These are phyloP conservation scores for Corythornis madagascariensis DNA, from an alignment of 2,113 vertebrate genomes.

Conservation along the genomic window DNA sequence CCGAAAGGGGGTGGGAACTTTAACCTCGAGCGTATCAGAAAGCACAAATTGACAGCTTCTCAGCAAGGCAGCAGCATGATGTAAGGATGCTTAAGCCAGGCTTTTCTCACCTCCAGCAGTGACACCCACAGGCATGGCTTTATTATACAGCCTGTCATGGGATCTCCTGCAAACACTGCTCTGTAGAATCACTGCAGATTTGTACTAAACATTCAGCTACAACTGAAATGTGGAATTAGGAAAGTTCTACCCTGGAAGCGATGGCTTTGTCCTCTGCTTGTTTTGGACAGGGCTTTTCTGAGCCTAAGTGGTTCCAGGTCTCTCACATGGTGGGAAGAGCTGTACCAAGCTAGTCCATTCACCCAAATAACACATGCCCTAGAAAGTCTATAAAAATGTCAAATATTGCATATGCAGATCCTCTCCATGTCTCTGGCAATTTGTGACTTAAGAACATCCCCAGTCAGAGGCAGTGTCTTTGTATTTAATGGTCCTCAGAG, in stretches of 20 bases:
- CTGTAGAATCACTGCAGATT: neutral
- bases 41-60: neutral
- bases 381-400: neutral
- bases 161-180: neutral
- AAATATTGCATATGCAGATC: rapidly evolving
- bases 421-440: neutral
- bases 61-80: neutral
- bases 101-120: neutral
- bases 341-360: neutral
- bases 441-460: neutral
- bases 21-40: neutral
- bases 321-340: neutral
- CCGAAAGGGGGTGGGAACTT: neutral
- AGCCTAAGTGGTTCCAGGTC: neutral
- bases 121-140: neutral
- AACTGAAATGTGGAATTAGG: neutral
- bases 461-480: neutral
- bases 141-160: neutral
- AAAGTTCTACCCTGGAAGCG: neutral
- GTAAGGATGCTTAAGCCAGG: neutral
- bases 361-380: neutral
- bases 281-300: neutral
- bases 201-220: neutral
- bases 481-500: neutral
- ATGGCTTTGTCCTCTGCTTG: neutral